Percentiles rank a stretch among this genome's conserved stretches.
Conservation (phyloP, 2,113 vertebrate species). For the Bos javanicus region DNA sequence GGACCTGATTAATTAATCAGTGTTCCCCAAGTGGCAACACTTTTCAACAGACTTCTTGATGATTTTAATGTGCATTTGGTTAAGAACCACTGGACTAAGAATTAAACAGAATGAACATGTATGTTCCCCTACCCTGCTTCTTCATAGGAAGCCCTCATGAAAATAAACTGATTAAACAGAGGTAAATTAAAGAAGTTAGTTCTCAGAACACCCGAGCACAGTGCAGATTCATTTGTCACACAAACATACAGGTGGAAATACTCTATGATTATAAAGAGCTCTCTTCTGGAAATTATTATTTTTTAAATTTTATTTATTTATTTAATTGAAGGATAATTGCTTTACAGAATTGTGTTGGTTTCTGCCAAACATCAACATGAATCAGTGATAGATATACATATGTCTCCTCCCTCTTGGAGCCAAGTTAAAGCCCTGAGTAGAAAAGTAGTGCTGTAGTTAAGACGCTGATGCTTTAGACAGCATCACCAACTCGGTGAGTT, state of each 20-base stretch:
- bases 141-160: not conserved
- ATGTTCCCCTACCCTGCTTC: not conserved
- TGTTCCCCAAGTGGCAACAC: not conserved
- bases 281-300: not conserved
- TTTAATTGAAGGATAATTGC: not conserved
- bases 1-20: not conserved
- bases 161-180: not conserved
- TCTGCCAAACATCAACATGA: not conserved
- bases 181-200: not conserved
- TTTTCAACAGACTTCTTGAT: not conserved
- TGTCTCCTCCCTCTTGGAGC: not conserved
- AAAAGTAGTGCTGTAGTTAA: not conserved
- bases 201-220: not conserved
- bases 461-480: not conserved
- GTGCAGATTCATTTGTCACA: not conserved
- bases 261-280: not conserved
- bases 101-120: not conserved
- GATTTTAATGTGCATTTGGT: not conserved
- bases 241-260: not conserved
- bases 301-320: not conserved
- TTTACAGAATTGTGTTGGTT: not conserved
- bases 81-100: not conserved
- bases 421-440: not conserved
- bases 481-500: not conserved
- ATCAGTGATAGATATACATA: not conserved